phyloP scores from a whole-genome alignment of 2,797 vertebrate genomes.

The Myiothlypis chrysogaster region DNA sequence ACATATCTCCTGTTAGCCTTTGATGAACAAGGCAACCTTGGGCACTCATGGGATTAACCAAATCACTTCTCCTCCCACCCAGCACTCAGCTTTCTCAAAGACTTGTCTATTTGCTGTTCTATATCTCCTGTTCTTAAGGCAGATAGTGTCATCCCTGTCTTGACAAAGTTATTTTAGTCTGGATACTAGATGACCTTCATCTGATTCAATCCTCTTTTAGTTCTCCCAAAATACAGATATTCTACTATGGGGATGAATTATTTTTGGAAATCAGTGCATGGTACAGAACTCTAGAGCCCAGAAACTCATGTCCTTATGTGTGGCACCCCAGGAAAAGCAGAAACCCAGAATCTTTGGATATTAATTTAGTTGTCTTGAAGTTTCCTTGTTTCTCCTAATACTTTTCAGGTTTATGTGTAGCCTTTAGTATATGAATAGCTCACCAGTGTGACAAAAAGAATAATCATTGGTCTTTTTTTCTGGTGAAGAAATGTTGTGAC shows the following conservation, averaged over 20 bases:
- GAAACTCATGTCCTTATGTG: accelerated
- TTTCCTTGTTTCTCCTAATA: not conserved
- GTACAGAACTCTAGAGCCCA: not conserved
- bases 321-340: not conserved
- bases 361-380: not conserved
- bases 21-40: constrained; percentile 1
- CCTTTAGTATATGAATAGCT: not conserved
- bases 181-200: not conserved
- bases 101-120: not conserved
- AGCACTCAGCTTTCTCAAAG: not conserved
- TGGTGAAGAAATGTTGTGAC: not conserved
- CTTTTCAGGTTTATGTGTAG: not conserved
- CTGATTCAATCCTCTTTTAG: not conserved
- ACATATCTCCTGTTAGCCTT: not conserved
- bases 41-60: not conserved
- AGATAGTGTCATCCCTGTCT: not conserved
- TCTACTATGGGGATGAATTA: not conserved
- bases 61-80: not conserved
- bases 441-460: not conserved
- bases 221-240: not conserved
- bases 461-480: not conserved
- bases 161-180: not conserved
- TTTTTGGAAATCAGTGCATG: not conserved
- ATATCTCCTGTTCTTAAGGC: not conserved
- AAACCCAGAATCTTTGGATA: not conserved